phyloP scores from a whole-genome alignment of 1,140 invertebrate species.

The Drosophila grimshawi region DNA sequence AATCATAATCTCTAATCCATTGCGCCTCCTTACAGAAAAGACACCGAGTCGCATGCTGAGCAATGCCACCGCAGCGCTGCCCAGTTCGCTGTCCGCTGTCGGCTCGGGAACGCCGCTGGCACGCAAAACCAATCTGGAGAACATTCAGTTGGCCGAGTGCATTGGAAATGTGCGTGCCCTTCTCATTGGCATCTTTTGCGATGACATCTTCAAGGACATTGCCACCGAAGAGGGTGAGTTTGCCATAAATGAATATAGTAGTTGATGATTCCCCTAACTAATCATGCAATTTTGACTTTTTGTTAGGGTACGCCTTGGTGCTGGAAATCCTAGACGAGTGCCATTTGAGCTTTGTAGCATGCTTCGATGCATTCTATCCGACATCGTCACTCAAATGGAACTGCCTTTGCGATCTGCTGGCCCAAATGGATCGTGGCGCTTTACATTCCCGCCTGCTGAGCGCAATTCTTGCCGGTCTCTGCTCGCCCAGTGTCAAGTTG shows the following conservation, averaged over 20 bases:
- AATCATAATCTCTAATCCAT: not conserved
- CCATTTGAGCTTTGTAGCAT: slow-evolving; percentile 94
- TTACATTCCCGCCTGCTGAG: slow-evolving; percentile 89
- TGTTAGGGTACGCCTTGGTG: slow-evolving; percentile 86
- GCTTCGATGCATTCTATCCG: slow-evolving; percentile 98
- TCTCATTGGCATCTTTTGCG: slow-evolving; percentile 93
- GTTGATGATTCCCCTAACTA: not conserved
- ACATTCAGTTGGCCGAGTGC: slow-evolving; percentile 91
- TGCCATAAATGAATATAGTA: not conserved
- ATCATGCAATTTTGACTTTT: slow-evolving; percentile 45
- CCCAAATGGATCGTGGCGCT: slow-evolving; percentile 89
- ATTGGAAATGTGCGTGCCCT: slow-evolving; percentile 94
- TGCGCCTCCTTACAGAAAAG: slow-evolving; percentile 45
- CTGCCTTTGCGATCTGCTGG: slow-evolving; percentile 93
- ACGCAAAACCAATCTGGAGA: slow-evolving; percentile 88
- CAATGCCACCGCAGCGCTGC: slow-evolving; percentile 20
- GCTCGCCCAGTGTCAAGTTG: slow-evolving; percentile 91
- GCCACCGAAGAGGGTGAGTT: slow-evolving; percentile 73
- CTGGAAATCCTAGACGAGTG: slow-evolving; percentile 93
- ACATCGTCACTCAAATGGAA: slow-evolving; percentile 97
- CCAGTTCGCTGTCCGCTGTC: not conserved
- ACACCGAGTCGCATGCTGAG: slow-evolving; percentile 36
- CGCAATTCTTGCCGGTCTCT: slow-evolving; percentile 92
- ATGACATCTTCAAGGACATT: slow-evolving; percentile 87
- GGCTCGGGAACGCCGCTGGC: slow-evolving; percentile 51